A percentile compares a stretch with the other conserved stretches of the same genome.
Evolutionary conservation across 64 coral and sea anemone genomes (phyloP).

Genomic region (Montipora capricornis): DNA sequence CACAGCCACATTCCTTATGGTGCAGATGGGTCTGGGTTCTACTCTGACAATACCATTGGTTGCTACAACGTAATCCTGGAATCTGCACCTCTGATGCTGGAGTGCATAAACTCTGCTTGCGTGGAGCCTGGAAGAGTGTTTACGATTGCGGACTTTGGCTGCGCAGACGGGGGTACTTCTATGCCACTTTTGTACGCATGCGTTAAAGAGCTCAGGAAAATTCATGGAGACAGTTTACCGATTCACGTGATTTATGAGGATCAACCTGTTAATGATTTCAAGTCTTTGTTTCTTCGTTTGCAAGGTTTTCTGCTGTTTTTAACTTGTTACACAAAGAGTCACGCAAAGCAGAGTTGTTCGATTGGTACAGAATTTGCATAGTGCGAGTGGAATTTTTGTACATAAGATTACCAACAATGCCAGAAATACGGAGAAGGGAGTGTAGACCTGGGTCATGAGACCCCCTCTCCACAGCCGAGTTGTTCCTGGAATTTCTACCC

Average conservation of each 20-base stretch:
- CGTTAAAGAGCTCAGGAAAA: constrained; percentile 69
- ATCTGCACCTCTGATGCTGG: constrained; percentile 55
- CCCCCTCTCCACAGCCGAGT: too few species aligned
- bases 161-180: constrained; percentile 76
- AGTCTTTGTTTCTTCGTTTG: constrained; percentile 80
- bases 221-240: constrained; percentile 64
- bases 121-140: constrained; percentile 37
- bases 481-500: too few species aligned
- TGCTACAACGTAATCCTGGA: constrained; percentile 67
- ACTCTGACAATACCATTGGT: constrained; percentile 70
- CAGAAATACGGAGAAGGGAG: too few species aligned
- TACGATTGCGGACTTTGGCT: constrained; percentile 72
- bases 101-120: constrained; percentile 26
- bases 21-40: constrained; percentile 66
- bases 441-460: too few species aligned
- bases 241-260: constrained; percentile 87
- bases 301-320: constrained; percentile 10
- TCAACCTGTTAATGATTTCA: constrained; percentile 89
- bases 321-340: background rate
- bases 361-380: too few species aligned
- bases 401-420: too few species aligned
- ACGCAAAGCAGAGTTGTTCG: too few species aligned
- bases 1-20: constrained; percentile 87
- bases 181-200: constrained; percentile 75
- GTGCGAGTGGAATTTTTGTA: too few species aligned